phyloP scores from a whole-genome alignment of 2,888 invertebrate species.

The Coecobrya sp. region DNA sequence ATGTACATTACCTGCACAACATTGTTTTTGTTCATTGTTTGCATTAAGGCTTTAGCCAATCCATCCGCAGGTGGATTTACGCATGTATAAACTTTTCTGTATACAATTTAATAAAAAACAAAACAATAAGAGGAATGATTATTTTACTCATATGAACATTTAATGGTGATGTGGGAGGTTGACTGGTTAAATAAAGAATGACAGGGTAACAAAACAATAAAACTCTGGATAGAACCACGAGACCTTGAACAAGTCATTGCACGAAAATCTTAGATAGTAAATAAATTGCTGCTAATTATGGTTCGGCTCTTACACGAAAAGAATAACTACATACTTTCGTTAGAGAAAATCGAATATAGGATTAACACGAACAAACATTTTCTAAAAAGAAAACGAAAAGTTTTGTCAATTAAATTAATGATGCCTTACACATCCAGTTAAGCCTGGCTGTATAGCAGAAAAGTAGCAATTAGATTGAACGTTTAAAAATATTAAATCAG shows the following conservation, averaged over 20 bases:
- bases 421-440: no score
- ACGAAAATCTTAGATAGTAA: constrained; percentile 18
- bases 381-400: not conserved
- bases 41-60: not conserved
- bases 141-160: no score
- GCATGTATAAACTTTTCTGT: not conserved
- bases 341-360: constrained; percentile 1
- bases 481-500: not conserved
- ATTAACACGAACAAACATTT: not conserved
- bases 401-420: constrained; percentile 20
- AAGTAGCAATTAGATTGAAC: not conserved
- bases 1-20: constrained; percentile 10
- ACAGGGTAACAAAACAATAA: not conserved
- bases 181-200: no score
- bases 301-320: not conserved
- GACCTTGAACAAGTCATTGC: constrained; percentile 61
- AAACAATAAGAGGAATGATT: not conserved
- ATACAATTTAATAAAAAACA: no score
- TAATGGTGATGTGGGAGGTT: no score
- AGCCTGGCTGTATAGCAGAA: not conserved
- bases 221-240: not conserved
- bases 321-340: not conserved
- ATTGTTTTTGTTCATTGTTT: not conserved
- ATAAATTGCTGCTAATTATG: constrained; percentile 40
- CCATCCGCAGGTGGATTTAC: not conserved